phyloP scores from a whole-genome alignment of 2,113 vertebrate genomes.

The Elanus axillaris region DNA sequence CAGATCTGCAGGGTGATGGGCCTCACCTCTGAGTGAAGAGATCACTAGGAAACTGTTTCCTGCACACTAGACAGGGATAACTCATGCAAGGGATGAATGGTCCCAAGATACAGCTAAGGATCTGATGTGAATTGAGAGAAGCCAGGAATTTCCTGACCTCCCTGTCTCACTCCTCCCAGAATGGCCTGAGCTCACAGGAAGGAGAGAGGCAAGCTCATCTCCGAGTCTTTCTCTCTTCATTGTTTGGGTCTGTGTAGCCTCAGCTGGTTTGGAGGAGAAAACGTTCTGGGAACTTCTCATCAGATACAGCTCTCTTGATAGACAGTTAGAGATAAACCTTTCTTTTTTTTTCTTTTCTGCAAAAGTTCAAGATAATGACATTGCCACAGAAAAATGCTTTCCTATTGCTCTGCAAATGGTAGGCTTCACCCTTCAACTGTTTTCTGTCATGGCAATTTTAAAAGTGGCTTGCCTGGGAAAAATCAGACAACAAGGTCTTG shows the following conservation, averaged over 20 bases:
- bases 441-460: slow-evolving; percentile 37
- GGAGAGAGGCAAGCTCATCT: slow-evolving; percentile 33
- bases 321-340: slow-evolving; percentile 59
- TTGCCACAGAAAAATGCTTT: slow-evolving; percentile 55
- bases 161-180: slow-evolving; percentile 42
- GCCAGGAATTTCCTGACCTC: slow-evolving; percentile 66
- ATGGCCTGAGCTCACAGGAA: slow-evolving; percentile 57
- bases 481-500: slow-evolving; percentile 40
- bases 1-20: neutral
- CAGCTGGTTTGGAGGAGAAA: slow-evolving; percentile 46
- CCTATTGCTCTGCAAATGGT: slow-evolving; percentile 25
- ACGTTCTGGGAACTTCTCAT: slow-evolving; percentile 66
- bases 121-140: slow-evolving; percentile 42
- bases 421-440: slow-evolving; percentile 31
- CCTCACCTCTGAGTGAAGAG: slow-evolving; percentile 11
- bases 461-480: slow-evolving; percentile 13
- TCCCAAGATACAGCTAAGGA: slow-evolving; percentile 44
- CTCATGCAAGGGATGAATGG: slow-evolving; percentile 49
- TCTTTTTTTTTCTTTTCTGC: neutral
- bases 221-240: slow-evolving; percentile 35
- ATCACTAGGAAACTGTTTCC: neutral
- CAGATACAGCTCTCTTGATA: slow-evolving; percentile 53
- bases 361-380: slow-evolving; percentile 63
- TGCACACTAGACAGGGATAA: slow-evolving; percentile 23
- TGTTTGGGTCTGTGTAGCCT: slow-evolving; percentile 37